These are phyloP conservation scores for Drosophila lowei DNA, from an alignment of 1,140 invertebrate species.

Conservation along the genomic window DNA sequence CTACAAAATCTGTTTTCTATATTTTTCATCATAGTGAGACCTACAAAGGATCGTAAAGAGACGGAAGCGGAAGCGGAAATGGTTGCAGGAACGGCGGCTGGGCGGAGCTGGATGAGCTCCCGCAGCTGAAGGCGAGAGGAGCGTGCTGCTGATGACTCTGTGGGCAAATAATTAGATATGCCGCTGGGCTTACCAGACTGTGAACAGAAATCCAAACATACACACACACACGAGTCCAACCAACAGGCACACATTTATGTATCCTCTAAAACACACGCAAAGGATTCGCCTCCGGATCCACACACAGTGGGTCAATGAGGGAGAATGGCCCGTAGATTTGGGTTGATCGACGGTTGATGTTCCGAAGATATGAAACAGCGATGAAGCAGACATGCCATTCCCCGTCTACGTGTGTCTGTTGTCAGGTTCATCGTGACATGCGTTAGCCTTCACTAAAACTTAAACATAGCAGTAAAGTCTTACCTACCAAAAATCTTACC, in stretches of 20 bases:
- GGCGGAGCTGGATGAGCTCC: neutral
- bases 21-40: conserved; percentile 46
- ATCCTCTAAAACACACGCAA: neutral
- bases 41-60: conserved; percentile 5
- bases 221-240: conserved; percentile 6
- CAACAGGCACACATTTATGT: neutral
- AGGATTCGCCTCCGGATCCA: no score
- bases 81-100: neutral
- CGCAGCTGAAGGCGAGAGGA: conserved; percentile 8
- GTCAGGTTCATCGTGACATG: no score
- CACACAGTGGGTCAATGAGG: no score
- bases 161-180: conserved; percentile 60
- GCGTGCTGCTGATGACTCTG: conserved; percentile 39
- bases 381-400: no score
- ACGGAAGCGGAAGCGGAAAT: neutral
- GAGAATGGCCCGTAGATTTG: no score
- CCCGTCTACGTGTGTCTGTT: no score
- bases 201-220: conserved; percentile 47
- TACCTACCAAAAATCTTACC: no score
- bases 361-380: no score
- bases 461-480: no score
- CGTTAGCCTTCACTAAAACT: no score
- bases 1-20: conserved; percentile 52
- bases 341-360: no score
- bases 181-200: conserved; percentile 57